Conservation (phyloP, 30 jellyfish, hydroid and myxozoan species). For the Haliclystus octoradiatus region DNA sequence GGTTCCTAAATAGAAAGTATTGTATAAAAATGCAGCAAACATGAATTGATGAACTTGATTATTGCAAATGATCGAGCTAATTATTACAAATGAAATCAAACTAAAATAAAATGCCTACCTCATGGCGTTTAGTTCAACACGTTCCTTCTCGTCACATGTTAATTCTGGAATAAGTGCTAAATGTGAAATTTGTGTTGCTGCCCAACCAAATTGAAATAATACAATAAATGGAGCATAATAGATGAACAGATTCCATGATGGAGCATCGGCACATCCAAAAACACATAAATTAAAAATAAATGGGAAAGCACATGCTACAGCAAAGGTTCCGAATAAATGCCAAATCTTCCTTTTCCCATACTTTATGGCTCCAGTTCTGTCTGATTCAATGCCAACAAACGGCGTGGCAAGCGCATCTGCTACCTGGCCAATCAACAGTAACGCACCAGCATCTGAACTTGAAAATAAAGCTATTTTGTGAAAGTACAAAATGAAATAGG, state of each 20-base stretch:
- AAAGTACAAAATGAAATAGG: constrained; percentile 62
- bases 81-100: too few species aligned
- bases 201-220: constrained; percentile 92
- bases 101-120: constrained; percentile 33
- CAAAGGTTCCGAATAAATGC: constrained; percentile 71
- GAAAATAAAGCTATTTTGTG: constrained; percentile 68
- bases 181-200: constrained; percentile 90
- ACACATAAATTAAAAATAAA: constrained; percentile 70
- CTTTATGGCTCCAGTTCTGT: constrained; percentile 21
- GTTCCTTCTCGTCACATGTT: constrained; percentile 46
- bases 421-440: constrained; percentile 68
- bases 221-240: constrained; percentile 75
- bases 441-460: constrained; percentile 54
- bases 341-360: constrained; percentile 84
- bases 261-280: constrained; percentile 37
- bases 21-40: too few species aligned
- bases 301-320: constrained; percentile 73
- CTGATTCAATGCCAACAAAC: constrained; percentile 75
- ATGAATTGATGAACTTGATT: too few species aligned
- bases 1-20: too few species aligned
- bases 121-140: constrained; percentile 59
- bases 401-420: constrained; percentile 96
- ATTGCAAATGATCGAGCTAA: too few species aligned
- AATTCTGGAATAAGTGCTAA: constrained; percentile 80
- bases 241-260: constrained; percentile 50